phyloP scores from a whole-genome alignment of 2,888 invertebrate species.

The Tricholauxania praeusta region DNA sequence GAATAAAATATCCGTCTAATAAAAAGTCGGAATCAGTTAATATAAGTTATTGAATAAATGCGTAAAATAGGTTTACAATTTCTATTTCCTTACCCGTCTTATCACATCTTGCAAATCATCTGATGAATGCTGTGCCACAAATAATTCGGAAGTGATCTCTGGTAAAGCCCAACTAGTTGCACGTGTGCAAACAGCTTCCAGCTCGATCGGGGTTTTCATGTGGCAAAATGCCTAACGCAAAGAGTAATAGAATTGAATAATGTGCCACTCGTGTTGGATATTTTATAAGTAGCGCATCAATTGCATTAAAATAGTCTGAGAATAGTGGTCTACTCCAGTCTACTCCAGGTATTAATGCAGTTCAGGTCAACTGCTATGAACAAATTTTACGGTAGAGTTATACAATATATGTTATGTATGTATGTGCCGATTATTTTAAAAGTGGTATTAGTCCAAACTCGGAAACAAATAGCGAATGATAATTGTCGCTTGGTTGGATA shows the following conservation, averaged over 20 bases:
- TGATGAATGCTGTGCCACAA: slow-evolving; percentile 62
- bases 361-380: slow-evolving; percentile 63
- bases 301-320: slow-evolving; percentile 63
- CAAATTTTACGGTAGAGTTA: not conserved
- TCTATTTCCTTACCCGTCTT: slow-evolving; percentile 55
- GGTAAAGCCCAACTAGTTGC: slow-evolving; percentile 68
- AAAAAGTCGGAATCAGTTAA: slow-evolving; percentile 4
- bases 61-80: not conserved
- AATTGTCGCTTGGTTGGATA: no score
- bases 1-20: slow-evolving; percentile 65
- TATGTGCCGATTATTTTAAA: no score
- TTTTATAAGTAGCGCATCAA: slow-evolving; percentile 61
- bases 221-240: slow-evolving; percentile 65
- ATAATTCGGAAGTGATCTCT: slow-evolving; percentile 65
- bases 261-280: slow-evolving; percentile 67
- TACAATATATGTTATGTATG: no score
- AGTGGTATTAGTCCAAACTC: no score
- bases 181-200: slow-evolving; percentile 65
- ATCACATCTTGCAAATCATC: slow-evolving; percentile 61
- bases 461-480: no score
- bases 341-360: slow-evolving; percentile 62
- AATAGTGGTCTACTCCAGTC: slow-evolving; percentile 68
- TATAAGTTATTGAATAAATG: not conserved
- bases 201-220: slow-evolving; percentile 62
- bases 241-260: slow-evolving; percentile 64